Percentiles rank a stretch among this genome's conserved stretches.
Conservation (phyloP, 2,888 invertebrate species). For the Phortica magna region DNA sequence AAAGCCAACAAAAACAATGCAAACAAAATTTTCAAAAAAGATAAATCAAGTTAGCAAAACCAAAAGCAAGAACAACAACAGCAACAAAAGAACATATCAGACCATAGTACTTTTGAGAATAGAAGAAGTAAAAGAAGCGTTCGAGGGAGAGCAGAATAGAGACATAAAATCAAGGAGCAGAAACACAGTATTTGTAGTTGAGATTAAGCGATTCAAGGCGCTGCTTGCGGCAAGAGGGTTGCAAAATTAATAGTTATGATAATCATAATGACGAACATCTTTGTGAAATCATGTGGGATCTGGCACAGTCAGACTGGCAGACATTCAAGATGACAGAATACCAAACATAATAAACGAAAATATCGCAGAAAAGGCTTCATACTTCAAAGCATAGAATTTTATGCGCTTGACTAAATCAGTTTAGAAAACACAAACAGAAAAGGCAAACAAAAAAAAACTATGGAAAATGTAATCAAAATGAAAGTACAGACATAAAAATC, state of each 20-base stretch:
- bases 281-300: conserved; percentile 10
- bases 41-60: conserved; percentile 61
- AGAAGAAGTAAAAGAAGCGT: conserved; percentile 56
- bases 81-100: conserved; percentile 38
- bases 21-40: conserved; percentile 64
- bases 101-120: conserved; percentile 52
- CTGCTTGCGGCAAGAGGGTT: conserved; percentile 39
- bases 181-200: not conserved
- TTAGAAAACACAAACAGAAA: not conserved
- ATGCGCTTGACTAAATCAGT: conserved; percentile 17
- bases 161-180: not conserved
- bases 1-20: conserved; percentile 2
- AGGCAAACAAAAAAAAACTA: conserved; percentile 23
- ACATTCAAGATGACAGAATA: not conserved
- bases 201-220: conserved; percentile 44
- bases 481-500: conserved; percentile 33
- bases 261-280: not conserved
- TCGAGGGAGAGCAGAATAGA: too few relatives aligned
- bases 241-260: conserved; percentile 34
- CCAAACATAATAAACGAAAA: not conserved
- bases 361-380: not conserved
- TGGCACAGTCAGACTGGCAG: not conserved
- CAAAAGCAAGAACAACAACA: conserved; percentile 48
- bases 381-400: conserved; percentile 6
- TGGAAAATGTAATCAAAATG: conserved; percentile 18